Base-by-base conservation (phyloP, 2,113 vertebrate genomes). In the Hylia prasina region DNA sequence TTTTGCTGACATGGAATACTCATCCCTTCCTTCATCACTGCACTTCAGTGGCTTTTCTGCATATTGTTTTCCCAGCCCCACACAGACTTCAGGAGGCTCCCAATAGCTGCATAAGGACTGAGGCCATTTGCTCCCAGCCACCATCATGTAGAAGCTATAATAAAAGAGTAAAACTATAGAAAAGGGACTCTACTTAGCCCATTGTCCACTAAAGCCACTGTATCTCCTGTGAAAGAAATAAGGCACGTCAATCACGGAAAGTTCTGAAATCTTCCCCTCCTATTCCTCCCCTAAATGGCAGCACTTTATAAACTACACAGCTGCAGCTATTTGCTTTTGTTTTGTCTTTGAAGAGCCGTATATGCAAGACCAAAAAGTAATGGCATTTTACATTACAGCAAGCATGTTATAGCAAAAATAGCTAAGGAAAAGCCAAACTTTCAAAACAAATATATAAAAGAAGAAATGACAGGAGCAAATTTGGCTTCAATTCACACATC, bases 41-140 rank as follows among this genome's bases (percentile, higher is more conserved):
- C 24, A 44, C 30, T 45, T 88, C 13, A 33, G 33, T 35, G 35
- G 24, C 6, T 8, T 40, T 84, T 82, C 50, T 42, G 15, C 48
- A 16, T 2, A 7, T 31, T n/a, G 8, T 4, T 0, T 30, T 81
- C 17, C 47, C 2, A 2, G 25, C 5, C 28, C 37, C 3, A 1
- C 1, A 2, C 6, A n/a, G 27, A 39, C 6, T 37, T 71, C 31
- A 68, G 25, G 10, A 53, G 11, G 35, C 6, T 68, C 56, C 56
- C 51, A 64, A 8, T 7, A 63, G n/a, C 15, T 27, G 13, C 30
- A 11, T 1, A 1, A 80, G 22, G 71, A 51, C 30, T 4, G 27
- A 58, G 9, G 17, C 18, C 30, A 33, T 33, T 13, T 2, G 0
- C 19, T 82, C 70, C 23, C 20, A 33, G 37, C 3, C 39, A 61